Percentiles rank a stretch among this genome's conserved stretches.
phyloP scores from a whole-genome alignment of 2,888 invertebrate genomes.

The Helicoverpa assulta region DNA sequence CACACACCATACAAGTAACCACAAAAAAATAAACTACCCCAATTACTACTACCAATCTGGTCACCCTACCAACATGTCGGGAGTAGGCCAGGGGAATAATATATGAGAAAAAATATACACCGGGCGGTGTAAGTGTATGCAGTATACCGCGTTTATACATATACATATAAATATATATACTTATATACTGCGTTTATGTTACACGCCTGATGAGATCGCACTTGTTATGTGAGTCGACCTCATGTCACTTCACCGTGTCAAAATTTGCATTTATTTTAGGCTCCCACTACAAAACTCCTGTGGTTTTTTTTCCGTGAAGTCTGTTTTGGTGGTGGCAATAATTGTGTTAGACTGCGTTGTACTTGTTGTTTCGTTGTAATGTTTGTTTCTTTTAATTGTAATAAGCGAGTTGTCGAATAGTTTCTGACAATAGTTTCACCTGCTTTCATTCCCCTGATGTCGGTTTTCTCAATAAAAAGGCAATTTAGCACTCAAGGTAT shows the following conservation, averaged over 20 bases:
- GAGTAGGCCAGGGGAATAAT: conserved; percentile 62
- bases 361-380: not conserved
- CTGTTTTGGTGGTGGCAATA: not conserved
- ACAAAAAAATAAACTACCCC: not conserved
- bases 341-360: not conserved
- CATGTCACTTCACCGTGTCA: conserved; percentile 5
- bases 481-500: too few species aligned
- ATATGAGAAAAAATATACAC: conserved; percentile 64
- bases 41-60: conserved; percentile 29
- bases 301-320: conserved; percentile 5
- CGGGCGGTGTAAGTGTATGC: conserved; percentile 49
- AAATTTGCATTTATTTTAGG: conserved; percentile 39
- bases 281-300: conserved; percentile 1
- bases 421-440: too few species aligned
- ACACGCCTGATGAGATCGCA: conserved; percentile 53
- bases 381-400: not conserved
- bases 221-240: conserved; percentile 26
- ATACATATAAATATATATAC: too few species aligned
- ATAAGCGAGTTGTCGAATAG: not conserved
- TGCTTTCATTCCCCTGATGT: too few species aligned
- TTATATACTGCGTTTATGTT: conserved; percentile 47
- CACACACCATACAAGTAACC: too few species aligned
- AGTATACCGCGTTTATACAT: conserved; percentile 34
- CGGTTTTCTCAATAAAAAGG: too few species aligned
- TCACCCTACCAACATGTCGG: conserved; percentile 56